These are phyloP conservation scores for Syrista parreyssii DNA, from an alignment of 2,888 invertebrate species.

Conservation along the genomic window DNA sequence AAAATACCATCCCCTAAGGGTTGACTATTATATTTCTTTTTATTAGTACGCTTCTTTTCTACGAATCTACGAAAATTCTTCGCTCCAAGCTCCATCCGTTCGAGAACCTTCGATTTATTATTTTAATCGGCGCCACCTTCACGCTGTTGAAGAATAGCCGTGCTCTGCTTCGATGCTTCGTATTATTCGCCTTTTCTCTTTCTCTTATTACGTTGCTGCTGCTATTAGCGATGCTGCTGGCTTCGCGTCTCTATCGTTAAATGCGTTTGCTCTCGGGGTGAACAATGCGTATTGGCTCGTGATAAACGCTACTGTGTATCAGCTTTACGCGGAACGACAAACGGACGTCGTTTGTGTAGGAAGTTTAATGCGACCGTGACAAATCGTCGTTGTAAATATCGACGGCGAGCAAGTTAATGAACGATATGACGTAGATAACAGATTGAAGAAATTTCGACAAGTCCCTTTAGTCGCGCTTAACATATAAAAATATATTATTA, in stretches of 20 bases:
- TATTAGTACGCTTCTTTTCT: background rate
- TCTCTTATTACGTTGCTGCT: background rate
- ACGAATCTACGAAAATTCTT: background rate
- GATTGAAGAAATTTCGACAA: background rate
- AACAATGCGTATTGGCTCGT: background rate
- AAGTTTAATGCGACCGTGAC: background rate
- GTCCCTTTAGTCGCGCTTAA: background rate
- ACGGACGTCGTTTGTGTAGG: background rate
- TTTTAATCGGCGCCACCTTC: background rate
- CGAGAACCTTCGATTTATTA: background rate
- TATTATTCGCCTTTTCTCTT: background rate
- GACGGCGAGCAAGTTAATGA: background rate
- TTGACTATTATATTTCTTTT: background rate
- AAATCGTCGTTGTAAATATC: background rate
- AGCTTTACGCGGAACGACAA: background rate
- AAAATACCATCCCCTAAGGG: too few species aligned
- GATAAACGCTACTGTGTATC: background rate
- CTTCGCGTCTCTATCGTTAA: background rate
- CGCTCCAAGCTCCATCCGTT: background rate
- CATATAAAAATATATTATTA: too few species aligned
- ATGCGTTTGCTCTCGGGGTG: background rate
- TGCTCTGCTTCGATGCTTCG: background rate
- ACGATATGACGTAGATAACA: background rate
- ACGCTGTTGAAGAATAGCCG: background rate
- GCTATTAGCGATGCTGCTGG: background rate